Base-by-base conservation (phyloP, 2,888 invertebrate species). In the Tachina grossa region DNA sequence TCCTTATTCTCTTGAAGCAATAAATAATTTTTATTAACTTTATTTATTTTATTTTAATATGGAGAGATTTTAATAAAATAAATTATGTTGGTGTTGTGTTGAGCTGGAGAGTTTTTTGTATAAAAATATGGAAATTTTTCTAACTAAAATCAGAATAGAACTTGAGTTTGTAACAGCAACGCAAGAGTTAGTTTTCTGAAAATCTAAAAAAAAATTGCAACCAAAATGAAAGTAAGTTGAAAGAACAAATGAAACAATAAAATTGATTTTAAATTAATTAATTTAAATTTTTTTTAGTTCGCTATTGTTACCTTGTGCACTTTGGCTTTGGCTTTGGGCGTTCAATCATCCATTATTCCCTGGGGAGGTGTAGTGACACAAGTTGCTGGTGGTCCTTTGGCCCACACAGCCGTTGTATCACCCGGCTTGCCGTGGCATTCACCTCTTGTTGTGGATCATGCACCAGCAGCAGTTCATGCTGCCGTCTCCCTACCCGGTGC, bases 281-380 rank as follows among this genome's bases (percentile, higher is more conserved):
- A 3, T 47, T 43, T 53, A 45, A 22, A 31, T 53, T 68, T 31
- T 14, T 84, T 87, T 10, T 72, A 92, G 92, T 92, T 92, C 91
- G 88, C 89, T 87, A 83, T 87, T 78, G 87, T 88, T 71, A 86
- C 89, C 84, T 87, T 91, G 88, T 88, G 90, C 87, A 89, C 91
- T 84, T 89, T 92, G 89, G 92, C 91, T 78, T 90, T 92, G 69
- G 90, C 91, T 88, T 87, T 91, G 89, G 90, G 90, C 84, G 90
- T 89, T 45, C 90, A 92, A 87, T 89, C 91, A 13, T 91, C 91
- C 6, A 83, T 91, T 75, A 85, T 90, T 75, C 90, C 91, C 14
- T 88, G 87, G 88, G 90, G 90, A 74, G 88, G 88, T 41, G 88
- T 87, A 57, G 68, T 82, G 6, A 85, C 87, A 51, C 86, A 88